Base-by-base conservation (phyloP, 2,113 vertebrate species). In the Melospiza georgiana region DNA sequence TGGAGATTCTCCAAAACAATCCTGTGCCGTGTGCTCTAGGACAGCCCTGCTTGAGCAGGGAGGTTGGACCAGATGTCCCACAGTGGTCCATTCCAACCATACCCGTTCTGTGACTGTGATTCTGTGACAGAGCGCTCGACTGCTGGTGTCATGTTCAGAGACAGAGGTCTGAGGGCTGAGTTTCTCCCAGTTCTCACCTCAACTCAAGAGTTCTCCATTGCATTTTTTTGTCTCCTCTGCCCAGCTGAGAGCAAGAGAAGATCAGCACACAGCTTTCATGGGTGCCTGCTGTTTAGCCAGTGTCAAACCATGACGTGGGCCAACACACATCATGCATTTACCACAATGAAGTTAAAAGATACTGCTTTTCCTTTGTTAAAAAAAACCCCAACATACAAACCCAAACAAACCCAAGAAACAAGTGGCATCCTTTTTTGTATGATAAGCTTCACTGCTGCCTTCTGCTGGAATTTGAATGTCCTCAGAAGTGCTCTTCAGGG, bases 91-190 rank as follows among this genome's bases (percentile, higher is more conserved):
- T 76, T 48, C 39, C 48, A 41, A 19, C 25, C 3, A 0, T 23
- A 27, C 22, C 16, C 1, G 0, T 67, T 46, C 39, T 17, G 54
- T 44, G 61, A 46, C 46, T 14, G 46, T 33, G 39, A 46, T 41
- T 65, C 49, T 43, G 25, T 58, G 98, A 98, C 93, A 82, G 98
- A 82, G 98, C 96, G 3, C 97, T 98, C 91, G 97, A 98, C 97
- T 99, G 98, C 98, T 99, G 98, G 98, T 98, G 96, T 39, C 28
- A 9, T 9, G 20, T 49, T 62, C 15, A 17, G 46, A 62, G 55
- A 12, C 35, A 28, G 44, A 43, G 35, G 27, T 39, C 37, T 39
- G 2, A 55, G 2, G 6, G 25, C 5, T 15, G 12, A 18, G 10
- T 31, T 31, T 67, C 51, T 66, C 7, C 12, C 25, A 80, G 21